Percentiles rank a stretch among this genome's conserved stretches.
phyloP scores from a whole-genome alignment of 2,888 invertebrate species.

The Lapara coniferarum region DNA sequence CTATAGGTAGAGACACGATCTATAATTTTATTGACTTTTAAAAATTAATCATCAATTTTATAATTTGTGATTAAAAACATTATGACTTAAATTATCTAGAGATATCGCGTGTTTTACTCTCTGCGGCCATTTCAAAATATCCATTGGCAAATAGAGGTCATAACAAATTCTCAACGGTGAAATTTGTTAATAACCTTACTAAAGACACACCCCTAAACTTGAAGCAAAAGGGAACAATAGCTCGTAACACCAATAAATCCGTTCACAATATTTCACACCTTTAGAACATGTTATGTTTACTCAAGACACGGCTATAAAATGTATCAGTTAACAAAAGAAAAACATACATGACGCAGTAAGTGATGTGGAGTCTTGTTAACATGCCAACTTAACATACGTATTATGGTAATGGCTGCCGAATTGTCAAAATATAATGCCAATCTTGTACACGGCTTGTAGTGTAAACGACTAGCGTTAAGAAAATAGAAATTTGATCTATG shows the following conservation, averaged over 20 bases:
- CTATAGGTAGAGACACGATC: too few relatives aligned
- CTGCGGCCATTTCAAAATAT: not conserved
- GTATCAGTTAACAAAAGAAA: slow-evolving; percentile 76
- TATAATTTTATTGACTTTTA: too few relatives aligned
- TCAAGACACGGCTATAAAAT: slow-evolving; percentile 79
- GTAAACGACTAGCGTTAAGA: slow-evolving; percentile 45
- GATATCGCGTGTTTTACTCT: not conserved
- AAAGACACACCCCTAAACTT: slow-evolving; percentile 50
- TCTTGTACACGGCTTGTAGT: slow-evolving; percentile 33
- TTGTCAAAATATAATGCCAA: slow-evolving; percentile 75
- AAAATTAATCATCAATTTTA: too few relatives aligned
- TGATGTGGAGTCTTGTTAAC: slow-evolving; percentile 68
- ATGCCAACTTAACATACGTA: slow-evolving; percentile 57
- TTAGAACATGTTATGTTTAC: slow-evolving; percentile 75
- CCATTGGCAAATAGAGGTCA: slow-evolving; percentile 12
- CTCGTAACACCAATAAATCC: slow-evolving; percentile 74
- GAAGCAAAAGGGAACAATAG: slow-evolving; percentile 63
- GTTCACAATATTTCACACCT: slow-evolving; percentile 79
- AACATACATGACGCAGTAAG: slow-evolving; percentile 69
- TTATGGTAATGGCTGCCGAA: slow-evolving; percentile 74
- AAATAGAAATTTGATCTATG: too few relatives aligned
- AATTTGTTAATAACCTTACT: slow-evolving; percentile 24
- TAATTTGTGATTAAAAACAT: too few relatives aligned
- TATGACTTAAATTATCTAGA: too few relatives aligned
- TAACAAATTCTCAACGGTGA: slow-evolving; percentile 14